A percentile compares a stretch with the other conserved stretches of the same genome.
Evolutionary conservation across 2,888 invertebrate species (phyloP).

Genomic region (Stenchaetothrips biformis): DNA sequence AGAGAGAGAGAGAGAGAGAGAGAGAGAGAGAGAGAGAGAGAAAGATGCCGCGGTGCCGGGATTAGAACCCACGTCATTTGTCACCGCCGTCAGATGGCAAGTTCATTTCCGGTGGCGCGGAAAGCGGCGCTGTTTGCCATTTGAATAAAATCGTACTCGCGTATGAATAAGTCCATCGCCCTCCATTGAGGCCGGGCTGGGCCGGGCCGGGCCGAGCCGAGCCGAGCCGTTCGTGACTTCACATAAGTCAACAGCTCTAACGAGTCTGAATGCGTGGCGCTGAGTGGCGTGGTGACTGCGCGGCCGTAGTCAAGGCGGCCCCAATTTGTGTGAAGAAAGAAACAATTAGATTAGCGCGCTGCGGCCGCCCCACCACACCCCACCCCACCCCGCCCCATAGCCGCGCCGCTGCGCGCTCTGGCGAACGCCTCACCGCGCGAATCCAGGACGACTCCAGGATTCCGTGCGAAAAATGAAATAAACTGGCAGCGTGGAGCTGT

Average conservation of each 20-base stretch:
- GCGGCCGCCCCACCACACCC: background rate
- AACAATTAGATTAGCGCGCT: conserved; percentile 5
- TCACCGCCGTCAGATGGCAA: conserved; percentile 6
- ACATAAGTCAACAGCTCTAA: conserved; percentile 21
- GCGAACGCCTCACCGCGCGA: too few species aligned
- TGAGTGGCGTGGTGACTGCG: background rate
- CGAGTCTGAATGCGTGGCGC: background rate
- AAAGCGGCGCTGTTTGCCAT: background rate
- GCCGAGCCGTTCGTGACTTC: conserved; percentile 4
- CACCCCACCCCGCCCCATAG: too few species aligned
- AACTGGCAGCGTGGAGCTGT: background rate
- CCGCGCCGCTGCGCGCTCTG: too few species aligned
- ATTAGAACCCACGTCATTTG: background rate
- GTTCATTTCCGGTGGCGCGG: conserved; percentile 1
- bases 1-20: background rate
- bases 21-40: background rate
- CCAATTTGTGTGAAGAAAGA: conserved; percentile 23
- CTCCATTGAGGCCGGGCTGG: too few species aligned
- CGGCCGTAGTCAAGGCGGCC: background rate
- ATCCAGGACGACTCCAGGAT: too few species aligned
- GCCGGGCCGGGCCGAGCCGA: background rate
- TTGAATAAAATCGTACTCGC: conserved; percentile 10
- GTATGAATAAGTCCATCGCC: conserved; percentile 9
- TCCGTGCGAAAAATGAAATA: background rate
- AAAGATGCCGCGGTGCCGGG: background rate